A percentile compares a stretch with the other conserved stretches of the same genome.
Conservation (phyloP, 2,888 invertebrate genomes). For the Leptopilina syphax region DNA sequence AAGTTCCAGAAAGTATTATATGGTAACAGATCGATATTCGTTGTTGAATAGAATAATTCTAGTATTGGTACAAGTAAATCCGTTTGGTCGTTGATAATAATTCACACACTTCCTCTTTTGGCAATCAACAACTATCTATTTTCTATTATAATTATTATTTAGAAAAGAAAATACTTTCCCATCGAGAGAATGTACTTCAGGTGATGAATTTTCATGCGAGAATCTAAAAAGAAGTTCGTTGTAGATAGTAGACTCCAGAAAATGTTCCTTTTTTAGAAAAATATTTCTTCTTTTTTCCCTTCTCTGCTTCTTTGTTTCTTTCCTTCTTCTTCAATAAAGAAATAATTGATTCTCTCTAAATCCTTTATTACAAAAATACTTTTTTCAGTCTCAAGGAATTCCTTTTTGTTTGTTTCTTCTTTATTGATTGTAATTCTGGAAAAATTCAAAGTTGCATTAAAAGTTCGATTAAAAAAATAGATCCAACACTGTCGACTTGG, state of each 20-base stretch:
- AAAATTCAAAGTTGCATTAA: no score
- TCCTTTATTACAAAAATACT: neutral
- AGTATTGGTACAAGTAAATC: constrained; percentile 17
- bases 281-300: neutral
- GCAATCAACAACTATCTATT: neutral
- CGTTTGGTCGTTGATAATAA: neutral
- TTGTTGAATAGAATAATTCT: constrained; percentile 18
- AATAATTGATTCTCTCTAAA: no score
- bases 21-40: constrained; percentile 7
- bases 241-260: neutral
- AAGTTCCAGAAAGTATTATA: neutral
- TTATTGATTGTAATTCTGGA: no score
- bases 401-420: neutral
- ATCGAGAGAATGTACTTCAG: no score
- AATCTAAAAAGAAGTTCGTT: neutral
- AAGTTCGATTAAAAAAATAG: neutral
- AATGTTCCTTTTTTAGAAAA: neutral
- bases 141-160: neutral
- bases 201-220: no score
- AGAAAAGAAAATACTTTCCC: neutral
- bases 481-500: neutral
- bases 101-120: no score
- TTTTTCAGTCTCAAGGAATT: neutral
- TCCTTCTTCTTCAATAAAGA: no score
- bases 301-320: neutral